A percentile compares a stretch with the other conserved stretches of the same genome.
These are phyloP conservation scores for Chaetogeoica ovagalla DNA, from an alignment of 2,888 invertebrate genomes.

Conservation along the genomic window DNA sequence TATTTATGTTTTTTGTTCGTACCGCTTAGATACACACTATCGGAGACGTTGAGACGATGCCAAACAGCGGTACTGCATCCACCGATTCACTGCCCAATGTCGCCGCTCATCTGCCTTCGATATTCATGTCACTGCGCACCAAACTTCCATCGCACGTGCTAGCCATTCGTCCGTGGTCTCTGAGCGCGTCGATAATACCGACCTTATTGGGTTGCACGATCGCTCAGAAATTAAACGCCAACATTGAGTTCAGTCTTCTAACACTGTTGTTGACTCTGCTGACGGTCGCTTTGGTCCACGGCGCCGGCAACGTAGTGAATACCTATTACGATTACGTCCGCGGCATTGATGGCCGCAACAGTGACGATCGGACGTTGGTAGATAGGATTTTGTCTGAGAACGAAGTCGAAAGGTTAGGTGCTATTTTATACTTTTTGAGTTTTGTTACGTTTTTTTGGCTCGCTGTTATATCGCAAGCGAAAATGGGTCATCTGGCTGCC, in stretches of 20 bases:
- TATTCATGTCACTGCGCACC: constrained; percentile 49
- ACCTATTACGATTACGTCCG: constrained; percentile 94
- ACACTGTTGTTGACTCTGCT: constrained; percentile 79
- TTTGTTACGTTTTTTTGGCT: constrained; percentile 80
- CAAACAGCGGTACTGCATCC: constrained; percentile 38
- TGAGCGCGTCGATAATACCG: constrained; percentile 88
- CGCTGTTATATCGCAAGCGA: constrained; percentile 80
- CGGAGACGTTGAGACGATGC: constrained; percentile 13
- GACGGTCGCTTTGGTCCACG: constrained; percentile 89
- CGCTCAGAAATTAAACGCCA: constrained; percentile 77
- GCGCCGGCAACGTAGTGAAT: constrained; percentile 94
- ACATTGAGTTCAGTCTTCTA: constrained; percentile 77
- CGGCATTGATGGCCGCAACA: constrained; percentile 89
- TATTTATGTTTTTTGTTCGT: not conserved
- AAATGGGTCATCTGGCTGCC: constrained; percentile 91
- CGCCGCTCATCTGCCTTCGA: constrained; percentile 46
- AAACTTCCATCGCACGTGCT: constrained; percentile 85
- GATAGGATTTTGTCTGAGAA: constrained; percentile 84
- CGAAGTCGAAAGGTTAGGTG: constrained; percentile 85
- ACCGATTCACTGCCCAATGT: constrained; percentile 47
- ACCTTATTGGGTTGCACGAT: constrained; percentile 86
- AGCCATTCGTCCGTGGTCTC: constrained; percentile 90
- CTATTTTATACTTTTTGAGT: constrained; percentile 82
- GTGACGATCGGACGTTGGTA: constrained; percentile 92
- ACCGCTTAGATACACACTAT: not conserved